Evolutionary conservation across 2,113 vertebrate genomes (phyloP).

Genomic region (Lipotes vexillifer): DNA sequence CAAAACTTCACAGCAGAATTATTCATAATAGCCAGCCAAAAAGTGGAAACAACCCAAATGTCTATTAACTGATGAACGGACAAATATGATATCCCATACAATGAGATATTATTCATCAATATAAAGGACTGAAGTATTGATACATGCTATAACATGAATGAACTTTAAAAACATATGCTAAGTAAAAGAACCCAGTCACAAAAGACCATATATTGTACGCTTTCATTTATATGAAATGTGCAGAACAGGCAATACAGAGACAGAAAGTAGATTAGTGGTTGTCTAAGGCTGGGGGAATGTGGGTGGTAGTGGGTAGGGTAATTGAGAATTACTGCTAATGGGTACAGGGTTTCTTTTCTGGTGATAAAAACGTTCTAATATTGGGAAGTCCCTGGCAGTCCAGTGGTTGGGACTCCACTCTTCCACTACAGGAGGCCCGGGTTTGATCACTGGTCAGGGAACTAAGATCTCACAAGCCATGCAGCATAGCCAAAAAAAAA

Average conservation of each 20-base stretch:
- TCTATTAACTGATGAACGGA: neutral
- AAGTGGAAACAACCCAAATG: neutral
- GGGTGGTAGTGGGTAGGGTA: neutral
- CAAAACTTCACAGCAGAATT: neutral
- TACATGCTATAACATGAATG: neutral
- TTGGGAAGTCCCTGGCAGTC: too few species aligned
- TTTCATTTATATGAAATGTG: neutral
- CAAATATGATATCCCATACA: neutral
- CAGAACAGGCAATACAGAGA: neutral
- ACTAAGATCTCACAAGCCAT: too few species aligned
- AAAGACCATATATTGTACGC: neutral
- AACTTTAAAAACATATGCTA: neutral
- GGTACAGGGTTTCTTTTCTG: too few species aligned
- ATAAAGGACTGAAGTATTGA: neutral
- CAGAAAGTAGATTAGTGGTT: neutral
- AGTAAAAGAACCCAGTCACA: neutral
- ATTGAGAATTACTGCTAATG: neutral
- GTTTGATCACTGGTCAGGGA: too few species aligned
- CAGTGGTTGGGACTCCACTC: too few species aligned
- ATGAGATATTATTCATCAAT: neutral
- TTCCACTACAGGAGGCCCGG: too few species aligned
- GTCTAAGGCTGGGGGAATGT: neutral
- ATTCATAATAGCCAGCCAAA: neutral
- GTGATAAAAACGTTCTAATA: neutral
- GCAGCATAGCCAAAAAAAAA: neutral